Evolutionary conservation across 1,140 invertebrate genomes (phyloP).

Genomic region (Anthonomus grandis): DNA sequence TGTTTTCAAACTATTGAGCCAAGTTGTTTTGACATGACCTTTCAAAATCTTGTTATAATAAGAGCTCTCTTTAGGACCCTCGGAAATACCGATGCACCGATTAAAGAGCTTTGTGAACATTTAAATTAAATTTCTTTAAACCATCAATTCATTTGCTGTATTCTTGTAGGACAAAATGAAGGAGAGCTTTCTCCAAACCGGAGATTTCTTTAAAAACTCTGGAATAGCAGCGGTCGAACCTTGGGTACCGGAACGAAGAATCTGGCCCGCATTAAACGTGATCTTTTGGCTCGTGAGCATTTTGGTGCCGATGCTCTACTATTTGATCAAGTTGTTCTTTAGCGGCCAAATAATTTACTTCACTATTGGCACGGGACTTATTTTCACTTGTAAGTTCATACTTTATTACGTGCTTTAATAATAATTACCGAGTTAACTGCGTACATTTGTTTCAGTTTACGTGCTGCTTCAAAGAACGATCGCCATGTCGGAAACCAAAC

Average conservation of each 20-base stretch:
- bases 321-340: constrained; percentile 63
- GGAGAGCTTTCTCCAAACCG: constrained; percentile 78
- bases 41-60: too few species aligned
- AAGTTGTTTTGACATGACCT: constrained; percentile 76
- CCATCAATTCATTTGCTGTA: not conserved
- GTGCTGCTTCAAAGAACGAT: constrained; percentile 74
- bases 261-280: constrained; percentile 69
- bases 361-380: constrained; percentile 62
- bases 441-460: constrained; percentile 64
- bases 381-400: constrained; percentile 67
- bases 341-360: constrained; percentile 72
- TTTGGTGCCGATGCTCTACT: constrained; percentile 68
- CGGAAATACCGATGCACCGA: too few species aligned
- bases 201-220: constrained; percentile 75
- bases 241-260: constrained; percentile 55
- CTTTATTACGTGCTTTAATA: not conserved
- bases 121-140: constrained; percentile 6
- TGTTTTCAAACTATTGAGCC: constrained; percentile 57
- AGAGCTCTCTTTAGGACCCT: too few species aligned
- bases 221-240: constrained; percentile 61
- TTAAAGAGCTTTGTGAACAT: constrained; percentile 62
- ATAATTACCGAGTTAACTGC: too few species aligned
- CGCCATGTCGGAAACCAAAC: constrained; percentile 79
- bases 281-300: constrained; percentile 67
- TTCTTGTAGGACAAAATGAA: constrained; percentile 67